Percentiles rank a stretch among this genome's conserved stretches.
These are phyloP conservation scores for Micoletzkya japonica DNA, from an alignment of 2,888 invertebrate species.

Conservation along the genomic window DNA sequence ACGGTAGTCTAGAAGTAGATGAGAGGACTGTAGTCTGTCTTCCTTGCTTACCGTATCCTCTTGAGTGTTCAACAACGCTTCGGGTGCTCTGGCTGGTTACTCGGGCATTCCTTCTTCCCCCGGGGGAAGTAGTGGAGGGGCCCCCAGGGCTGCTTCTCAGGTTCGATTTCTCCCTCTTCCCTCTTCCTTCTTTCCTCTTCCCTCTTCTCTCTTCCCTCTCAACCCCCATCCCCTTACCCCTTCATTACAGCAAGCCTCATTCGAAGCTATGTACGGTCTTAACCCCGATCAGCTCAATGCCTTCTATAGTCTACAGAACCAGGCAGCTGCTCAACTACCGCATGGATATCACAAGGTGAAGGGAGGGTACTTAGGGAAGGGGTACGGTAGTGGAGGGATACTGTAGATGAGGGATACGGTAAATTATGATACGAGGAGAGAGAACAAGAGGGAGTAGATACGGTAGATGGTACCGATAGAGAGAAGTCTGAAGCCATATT, in stretches of 20 bases:
- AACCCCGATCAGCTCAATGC: slow-evolving; percentile 15
- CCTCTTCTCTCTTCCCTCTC: no score
- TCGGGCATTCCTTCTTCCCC: slow-evolving; percentile 20
- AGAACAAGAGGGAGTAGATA: no score
- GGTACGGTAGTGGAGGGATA: neutral
- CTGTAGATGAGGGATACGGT: neutral
- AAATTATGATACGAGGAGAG: no score
- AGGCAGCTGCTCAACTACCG: slow-evolving; percentile 16
- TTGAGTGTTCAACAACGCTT: slow-evolving; percentile 1
- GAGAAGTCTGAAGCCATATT: no score
- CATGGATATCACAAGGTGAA: slow-evolving; percentile 25
- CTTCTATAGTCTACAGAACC: slow-evolving; percentile 17
- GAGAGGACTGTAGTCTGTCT: neutral
- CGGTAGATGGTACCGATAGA: no score
- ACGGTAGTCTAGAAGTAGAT: neutral
- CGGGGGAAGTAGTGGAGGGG: slow-evolving; percentile 17
- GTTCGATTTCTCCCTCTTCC: neutral
- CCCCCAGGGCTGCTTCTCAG: neutral
- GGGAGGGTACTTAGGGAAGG: neutral
- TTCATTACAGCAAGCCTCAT: neutral
- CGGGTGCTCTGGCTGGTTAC: slow-evolving; percentile 15
- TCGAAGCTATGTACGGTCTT: slow-evolving; percentile 4
- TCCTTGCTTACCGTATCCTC: neutral
- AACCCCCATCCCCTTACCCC: neutral
- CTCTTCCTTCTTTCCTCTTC: no score